Evolutionary conservation across 2,113 vertebrate species (phyloP).

Genomic region (Microcebus murinus): DNA sequence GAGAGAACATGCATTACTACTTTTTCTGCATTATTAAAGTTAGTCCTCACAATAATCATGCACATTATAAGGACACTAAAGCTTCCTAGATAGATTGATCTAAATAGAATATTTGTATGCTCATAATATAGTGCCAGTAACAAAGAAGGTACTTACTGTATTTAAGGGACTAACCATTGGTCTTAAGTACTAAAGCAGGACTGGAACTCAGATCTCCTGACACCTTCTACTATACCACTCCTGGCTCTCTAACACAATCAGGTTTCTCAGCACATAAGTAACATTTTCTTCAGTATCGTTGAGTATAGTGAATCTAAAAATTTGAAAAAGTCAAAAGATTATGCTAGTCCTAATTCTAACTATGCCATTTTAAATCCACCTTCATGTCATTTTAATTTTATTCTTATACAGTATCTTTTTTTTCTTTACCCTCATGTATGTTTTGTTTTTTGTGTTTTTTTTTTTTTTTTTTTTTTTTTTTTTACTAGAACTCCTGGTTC

Average conservation of each 20-base stretch:
- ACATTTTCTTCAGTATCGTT: background rate
- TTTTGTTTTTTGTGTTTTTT: too few relatives aligned
- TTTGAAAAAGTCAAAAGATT: background rate
- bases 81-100: background rate
- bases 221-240: background rate
- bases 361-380: background rate
- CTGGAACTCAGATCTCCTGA: background rate
- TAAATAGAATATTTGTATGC: background rate
- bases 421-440: background rate
- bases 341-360: background rate
- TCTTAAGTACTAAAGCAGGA: too few relatives aligned
- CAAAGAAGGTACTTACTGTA: background rate
- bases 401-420: background rate
- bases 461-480: background rate
- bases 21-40: background rate
- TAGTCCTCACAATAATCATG: background rate
- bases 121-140: background rate
- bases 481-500: background rate
- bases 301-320: background rate
- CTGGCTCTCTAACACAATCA: background rate
- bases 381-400: background rate
- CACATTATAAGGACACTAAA: background rate
- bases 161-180: background rate
- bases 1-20: too few relatives aligned
- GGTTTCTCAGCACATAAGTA: rapidly evolving